phyloP scores from a whole-genome alignment of 1,140 invertebrate species.

The Hypothenemus hampei region DNA sequence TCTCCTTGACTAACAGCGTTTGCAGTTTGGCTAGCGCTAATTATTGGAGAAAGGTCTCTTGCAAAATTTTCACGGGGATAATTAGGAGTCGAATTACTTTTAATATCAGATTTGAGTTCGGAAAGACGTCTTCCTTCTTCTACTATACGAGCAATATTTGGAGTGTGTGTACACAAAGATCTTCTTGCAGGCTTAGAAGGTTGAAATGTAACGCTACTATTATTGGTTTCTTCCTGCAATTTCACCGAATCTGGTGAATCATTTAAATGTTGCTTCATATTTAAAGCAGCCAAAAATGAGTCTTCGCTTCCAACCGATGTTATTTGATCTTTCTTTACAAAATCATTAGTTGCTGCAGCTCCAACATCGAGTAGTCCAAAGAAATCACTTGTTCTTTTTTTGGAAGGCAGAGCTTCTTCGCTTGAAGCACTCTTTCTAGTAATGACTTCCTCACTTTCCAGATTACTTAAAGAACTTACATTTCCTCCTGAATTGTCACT shows the following conservation, averaged over 20 bases:
- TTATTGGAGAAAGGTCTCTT: constrained; percentile 5
- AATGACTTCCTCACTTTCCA: not conserved
- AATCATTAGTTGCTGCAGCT: too few relatives aligned
- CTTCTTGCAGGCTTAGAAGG: too few relatives aligned
- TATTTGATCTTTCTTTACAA: too few relatives aligned
- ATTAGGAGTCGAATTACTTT: constrained; percentile 7
- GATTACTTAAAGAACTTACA: not conserved
- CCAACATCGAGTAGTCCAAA: too few relatives aligned
- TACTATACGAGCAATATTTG: not conserved
- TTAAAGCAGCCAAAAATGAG: too few relatives aligned
- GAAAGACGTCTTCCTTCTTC: not conserved
- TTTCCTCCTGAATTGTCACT: not conserved
- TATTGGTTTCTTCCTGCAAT: too few relatives aligned
- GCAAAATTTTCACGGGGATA: not conserved
- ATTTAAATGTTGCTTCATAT: too few relatives aligned
- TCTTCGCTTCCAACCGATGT: too few relatives aligned
- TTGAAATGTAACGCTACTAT: too few relatives aligned
- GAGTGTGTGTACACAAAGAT: not conserved
- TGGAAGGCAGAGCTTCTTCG: not conserved
- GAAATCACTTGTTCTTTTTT: constrained; percentile 20
- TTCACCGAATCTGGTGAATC: too few relatives aligned
- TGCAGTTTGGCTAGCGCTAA: not conserved
- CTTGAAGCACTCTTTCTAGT: not conserved
- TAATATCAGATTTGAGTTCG: not conserved
- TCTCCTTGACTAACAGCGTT: not conserved